Evolutionary conservation across 2,113 vertebrate species (phyloP).

Genomic region (Camelus dromedarius): DNA sequence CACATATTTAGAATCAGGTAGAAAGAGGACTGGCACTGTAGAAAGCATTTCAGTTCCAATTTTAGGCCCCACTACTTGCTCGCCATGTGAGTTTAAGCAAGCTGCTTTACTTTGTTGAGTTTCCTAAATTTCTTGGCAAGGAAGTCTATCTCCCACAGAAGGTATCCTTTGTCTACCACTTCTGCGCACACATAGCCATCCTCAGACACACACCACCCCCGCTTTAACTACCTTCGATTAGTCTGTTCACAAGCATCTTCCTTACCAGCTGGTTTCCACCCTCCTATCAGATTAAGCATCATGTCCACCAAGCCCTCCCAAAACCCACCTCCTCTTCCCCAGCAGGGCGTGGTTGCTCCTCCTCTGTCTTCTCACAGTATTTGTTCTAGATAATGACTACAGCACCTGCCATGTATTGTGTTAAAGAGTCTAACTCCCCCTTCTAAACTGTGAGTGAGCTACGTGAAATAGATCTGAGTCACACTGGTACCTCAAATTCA

Average conservation of each 20-base stretch:
- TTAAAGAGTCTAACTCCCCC: background rate
- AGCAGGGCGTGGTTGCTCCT: background rate
- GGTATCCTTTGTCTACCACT: background rate
- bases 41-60: conserved; percentile 15
- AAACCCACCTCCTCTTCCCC: background rate
- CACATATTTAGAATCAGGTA: background rate
- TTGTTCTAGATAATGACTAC: conserved; percentile 15
- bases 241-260: background rate
- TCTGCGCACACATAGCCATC: background rate
- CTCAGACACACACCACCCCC: background rate
- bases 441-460: background rate
- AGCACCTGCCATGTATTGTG: background rate
- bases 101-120: background rate
- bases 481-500: background rate
- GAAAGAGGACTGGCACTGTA: background rate
- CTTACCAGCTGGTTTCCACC: background rate
- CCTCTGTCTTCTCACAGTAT: background rate
- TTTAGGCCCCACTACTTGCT: background rate
- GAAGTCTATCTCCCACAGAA: background rate
- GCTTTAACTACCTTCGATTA: background rate
- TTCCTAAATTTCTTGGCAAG: background rate
- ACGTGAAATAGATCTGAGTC: background rate
- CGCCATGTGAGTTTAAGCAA: background rate
- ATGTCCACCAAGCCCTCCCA: background rate
- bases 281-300: background rate